Conservation (phyloP, 64 coral and sea anemone species). For the Montipora capricornis region DNA sequence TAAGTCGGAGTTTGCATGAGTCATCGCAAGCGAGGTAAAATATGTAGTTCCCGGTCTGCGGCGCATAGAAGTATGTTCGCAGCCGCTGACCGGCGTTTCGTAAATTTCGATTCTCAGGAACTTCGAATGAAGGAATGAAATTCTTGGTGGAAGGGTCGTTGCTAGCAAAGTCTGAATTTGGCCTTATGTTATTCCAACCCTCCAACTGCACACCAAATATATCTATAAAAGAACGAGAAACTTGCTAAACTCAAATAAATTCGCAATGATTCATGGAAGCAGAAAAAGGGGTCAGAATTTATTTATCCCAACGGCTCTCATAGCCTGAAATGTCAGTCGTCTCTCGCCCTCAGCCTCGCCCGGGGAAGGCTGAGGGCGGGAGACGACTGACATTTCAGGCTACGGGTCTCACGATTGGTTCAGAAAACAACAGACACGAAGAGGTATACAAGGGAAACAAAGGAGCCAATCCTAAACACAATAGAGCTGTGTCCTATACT, state of each 20-base stretch:
- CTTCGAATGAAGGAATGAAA: constrained; percentile 50
- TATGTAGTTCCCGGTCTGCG: constrained; percentile 74
- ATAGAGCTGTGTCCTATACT: too few species aligned
- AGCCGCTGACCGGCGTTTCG: constrained; percentile 61
- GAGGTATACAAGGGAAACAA: too few species aligned
- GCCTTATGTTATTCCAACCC: constrained; percentile 32
- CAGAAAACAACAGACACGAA: too few species aligned
- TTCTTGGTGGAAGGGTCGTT: constrained; percentile 4
- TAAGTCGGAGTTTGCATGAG: constrained; percentile 69
- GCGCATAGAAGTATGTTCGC: constrained; percentile 69
- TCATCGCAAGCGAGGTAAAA: constrained; percentile 86
- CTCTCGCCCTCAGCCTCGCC: too few species aligned
- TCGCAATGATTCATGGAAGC: not conserved
- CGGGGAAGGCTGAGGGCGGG: too few species aligned
- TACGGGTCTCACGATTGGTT: too few species aligned
- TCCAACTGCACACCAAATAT: constrained; percentile 43
- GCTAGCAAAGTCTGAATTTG: not conserved
- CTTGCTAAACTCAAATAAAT: not conserved
- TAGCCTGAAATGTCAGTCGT: too few species aligned
- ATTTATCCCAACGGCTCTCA: too few species aligned
- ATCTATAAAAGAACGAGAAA: not conserved
- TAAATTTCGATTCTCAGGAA: not conserved
- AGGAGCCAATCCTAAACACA: too few species aligned
- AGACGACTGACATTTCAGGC: too few species aligned
- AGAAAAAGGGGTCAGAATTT: too few species aligned